Evolutionary conservation across 2,113 vertebrate species (phyloP).

Genomic region (Muntiacus reevesi): DNA sequence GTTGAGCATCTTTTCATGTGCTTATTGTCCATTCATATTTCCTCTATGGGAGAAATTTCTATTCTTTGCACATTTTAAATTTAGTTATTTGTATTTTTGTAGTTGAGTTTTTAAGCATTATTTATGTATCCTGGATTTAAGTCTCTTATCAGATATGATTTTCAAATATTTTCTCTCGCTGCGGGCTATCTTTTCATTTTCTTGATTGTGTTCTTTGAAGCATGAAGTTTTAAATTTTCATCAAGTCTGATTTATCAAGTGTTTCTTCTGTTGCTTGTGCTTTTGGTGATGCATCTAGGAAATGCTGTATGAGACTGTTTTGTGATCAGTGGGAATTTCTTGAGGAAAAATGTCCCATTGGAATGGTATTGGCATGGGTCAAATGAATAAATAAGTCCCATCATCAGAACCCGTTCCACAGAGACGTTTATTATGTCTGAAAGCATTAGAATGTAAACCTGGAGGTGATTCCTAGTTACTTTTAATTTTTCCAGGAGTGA

Average conservation of each 20-base stretch:
- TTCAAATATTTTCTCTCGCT: not conserved
- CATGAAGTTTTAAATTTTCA: not conserved
- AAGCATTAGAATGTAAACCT: not conserved
- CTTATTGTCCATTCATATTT: not conserved
- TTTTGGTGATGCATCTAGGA: not conserved
- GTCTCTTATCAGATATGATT: not conserved
- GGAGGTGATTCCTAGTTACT: not conserved
- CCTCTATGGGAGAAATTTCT: not conserved
- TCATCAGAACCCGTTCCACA: not conserved
- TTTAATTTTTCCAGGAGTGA: not conserved
- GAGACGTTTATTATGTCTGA: not conserved
- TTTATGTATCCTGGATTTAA: not conserved
- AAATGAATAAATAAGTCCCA: not conserved
- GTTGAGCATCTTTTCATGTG: not conserved
- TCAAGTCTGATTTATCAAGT: not conserved
- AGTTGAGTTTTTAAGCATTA: not conserved
- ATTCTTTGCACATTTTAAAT: not conserved
- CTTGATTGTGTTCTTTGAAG: not conserved
- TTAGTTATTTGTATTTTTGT: slow-evolving; percentile 11
- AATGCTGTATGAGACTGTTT: not conserved
- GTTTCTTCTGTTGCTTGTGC: not conserved
- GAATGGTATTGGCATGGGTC: not conserved
- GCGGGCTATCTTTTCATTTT: not conserved
- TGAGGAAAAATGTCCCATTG: not conserved
- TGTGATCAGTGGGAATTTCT: not conserved